Evolutionary conservation across 1,140 invertebrate genomes (phyloP).

Genomic region (Drosophila melanogaster): DNA sequence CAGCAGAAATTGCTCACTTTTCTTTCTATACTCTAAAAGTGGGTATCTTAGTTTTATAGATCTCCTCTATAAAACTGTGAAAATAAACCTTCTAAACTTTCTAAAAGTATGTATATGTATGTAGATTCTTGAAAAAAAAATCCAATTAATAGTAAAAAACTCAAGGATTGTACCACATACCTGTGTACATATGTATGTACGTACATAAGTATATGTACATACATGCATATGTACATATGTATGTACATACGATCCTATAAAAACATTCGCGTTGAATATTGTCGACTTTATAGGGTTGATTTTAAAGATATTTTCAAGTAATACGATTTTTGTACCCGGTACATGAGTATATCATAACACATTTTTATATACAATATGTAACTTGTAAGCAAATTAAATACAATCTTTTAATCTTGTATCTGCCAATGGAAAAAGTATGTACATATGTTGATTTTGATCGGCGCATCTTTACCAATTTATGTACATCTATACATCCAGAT

Average conservation of each 20-base stretch:
- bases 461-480: too few relatives aligned
- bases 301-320: not conserved
- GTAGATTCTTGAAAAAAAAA: not conserved
- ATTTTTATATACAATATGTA: not conserved
- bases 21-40: not conserved
- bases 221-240: too few relatives aligned
- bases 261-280: not conserved
- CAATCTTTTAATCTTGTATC: not conserved
- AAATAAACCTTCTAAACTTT: not conserved
- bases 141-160: too few relatives aligned
- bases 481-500: too few relatives aligned
- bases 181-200: too few relatives aligned
- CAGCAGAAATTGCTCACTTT: slow-evolving; percentile 28
- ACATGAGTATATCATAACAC: not conserved
- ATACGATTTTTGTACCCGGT: too few relatives aligned
- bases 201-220: too few relatives aligned
- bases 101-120: not conserved
- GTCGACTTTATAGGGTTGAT: not conserved
- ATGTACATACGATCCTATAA: too few relatives aligned
- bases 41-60: not conserved
- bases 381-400: too few relatives aligned
- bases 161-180: too few relatives aligned
- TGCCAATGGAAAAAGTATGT: not conserved
- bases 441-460: too few relatives aligned
- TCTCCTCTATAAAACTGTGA: not conserved